Evolutionary conservation across 2,113 vertebrate species (phyloP).

Genomic region (Trematocara variabile): DNA sequence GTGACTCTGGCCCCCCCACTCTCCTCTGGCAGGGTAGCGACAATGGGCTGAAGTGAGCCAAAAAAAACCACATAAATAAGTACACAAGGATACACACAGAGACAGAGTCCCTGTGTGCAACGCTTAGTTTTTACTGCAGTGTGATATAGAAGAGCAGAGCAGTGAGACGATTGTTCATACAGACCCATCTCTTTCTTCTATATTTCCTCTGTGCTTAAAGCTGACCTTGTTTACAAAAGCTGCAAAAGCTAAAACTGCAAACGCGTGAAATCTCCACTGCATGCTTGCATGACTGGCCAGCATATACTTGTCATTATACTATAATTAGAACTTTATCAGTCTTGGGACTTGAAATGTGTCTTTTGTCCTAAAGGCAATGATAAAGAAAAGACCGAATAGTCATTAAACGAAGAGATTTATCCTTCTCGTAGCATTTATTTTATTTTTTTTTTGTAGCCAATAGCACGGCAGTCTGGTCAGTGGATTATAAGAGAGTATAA

Average conservation of each 20-base stretch:
- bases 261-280: background rate
- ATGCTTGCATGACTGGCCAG: background rate
- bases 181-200: background rate
- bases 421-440: background rate
- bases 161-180: background rate
- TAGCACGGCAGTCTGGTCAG: background rate
- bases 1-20: conserved; percentile 62
- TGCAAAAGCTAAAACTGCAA: background rate
- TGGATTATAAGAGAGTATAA: background rate
- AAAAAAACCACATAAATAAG: conserved; percentile 19
- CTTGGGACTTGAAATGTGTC: background rate
- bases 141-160: background rate
- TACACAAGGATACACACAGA: background rate
- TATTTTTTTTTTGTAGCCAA: background rate
- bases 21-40: conserved; percentile 75
- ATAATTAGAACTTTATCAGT: background rate
- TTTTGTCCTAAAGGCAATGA: background rate
- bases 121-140: background rate
- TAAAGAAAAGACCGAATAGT: background rate
- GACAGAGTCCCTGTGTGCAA: background rate
- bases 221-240: background rate
- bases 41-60: conserved; percentile 61
- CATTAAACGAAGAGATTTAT: background rate
- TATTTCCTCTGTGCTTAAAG: background rate
- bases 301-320: background rate